Evolutionary conservation across 2,797 vertebrate genomes (phyloP).

Genomic region (Sebastes reedi): DNA sequence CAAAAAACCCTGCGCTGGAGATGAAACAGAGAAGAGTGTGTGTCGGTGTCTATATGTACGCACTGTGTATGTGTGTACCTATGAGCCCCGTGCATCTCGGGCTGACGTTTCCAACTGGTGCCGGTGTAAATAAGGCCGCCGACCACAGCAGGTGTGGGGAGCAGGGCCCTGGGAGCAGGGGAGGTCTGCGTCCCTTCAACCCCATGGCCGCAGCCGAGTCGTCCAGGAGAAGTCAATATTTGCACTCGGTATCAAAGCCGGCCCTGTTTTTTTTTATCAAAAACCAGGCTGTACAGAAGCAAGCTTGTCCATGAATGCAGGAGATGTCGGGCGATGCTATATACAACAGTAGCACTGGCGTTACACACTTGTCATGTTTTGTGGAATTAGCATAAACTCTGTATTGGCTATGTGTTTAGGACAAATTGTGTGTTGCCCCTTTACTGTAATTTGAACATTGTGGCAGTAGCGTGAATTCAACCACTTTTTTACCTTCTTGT

Average conservation of each 20-base stretch:
- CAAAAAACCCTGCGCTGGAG: constrained; percentile 37
- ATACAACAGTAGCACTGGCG: constrained; percentile 11
- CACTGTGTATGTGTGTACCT: constrained; percentile 15
- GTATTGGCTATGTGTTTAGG: background rate
- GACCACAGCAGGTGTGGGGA: constrained; percentile 76
- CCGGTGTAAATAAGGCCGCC: constrained; percentile 62
- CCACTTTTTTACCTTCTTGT: background rate
- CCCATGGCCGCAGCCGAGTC: constrained; percentile 36
- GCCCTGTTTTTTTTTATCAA: constrained; percentile 72
- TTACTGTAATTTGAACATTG: background rate
- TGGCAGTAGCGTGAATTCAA: background rate
- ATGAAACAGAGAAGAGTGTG: constrained; percentile 67
- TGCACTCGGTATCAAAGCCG: constrained; percentile 69
- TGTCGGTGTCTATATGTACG: constrained; percentile 8
- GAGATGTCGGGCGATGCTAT: constrained; percentile 20
- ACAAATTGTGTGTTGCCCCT: background rate
- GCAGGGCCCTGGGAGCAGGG: constrained; percentile 40
- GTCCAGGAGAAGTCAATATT: constrained; percentile 78
- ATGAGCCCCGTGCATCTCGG: constrained; percentile 37
- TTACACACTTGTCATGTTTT: constrained; percentile 13
- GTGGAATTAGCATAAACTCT: background rate
- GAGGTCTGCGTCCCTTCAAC: constrained; percentile 60
- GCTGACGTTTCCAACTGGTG: constrained; percentile 57
- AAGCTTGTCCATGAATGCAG: constrained; percentile 32
- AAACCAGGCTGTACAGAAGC: constrained; percentile 43